Percentiles rank a stretch among this genome's conserved stretches.
These are phyloP conservation scores for Sebastes nivosus DNA, from an alignment of 2,797 vertebrate species.

Conservation along the genomic window DNA sequence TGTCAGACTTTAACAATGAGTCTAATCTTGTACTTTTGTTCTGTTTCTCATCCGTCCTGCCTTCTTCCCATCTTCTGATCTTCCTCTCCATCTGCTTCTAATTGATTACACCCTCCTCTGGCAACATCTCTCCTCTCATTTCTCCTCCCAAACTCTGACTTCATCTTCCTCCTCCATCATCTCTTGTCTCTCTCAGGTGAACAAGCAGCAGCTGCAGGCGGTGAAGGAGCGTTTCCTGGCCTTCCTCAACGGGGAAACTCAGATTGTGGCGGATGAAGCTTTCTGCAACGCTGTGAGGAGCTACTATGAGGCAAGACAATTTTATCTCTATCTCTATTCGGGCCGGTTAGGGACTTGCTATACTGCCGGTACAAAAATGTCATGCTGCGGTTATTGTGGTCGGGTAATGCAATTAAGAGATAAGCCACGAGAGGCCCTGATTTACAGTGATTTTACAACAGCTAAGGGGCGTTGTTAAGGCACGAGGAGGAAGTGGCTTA, in stretches of 20 bases:
- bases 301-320: slow-evolving; percentile 91
- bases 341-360: background rate
- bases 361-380: background rate
- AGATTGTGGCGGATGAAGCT: slow-evolving; percentile 95
- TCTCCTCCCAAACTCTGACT: background rate
- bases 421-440: background rate
- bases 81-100: slow-evolving; percentile 19
- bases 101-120: slow-evolving; percentile 1
- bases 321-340: background rate
- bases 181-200: slow-evolving; percentile 82
- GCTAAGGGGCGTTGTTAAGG: background rate
- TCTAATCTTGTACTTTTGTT: slow-evolving; percentile 35
- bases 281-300: slow-evolving; percentile 96
- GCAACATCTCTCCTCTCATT: background rate
- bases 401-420: background rate
- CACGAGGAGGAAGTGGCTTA: background rate
- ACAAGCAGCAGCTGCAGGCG: slow-evolving; percentile 93
- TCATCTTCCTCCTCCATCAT: background rate
- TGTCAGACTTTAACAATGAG: slow-evolving; percentile 26
- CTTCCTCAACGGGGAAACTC: slow-evolving; percentile 94
- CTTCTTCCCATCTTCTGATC: slow-evolving; percentile 1
- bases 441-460: background rate
- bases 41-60: slow-evolving; percentile 15
- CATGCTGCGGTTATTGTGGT: background rate
- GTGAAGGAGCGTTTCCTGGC: slow-evolving; percentile 92